A percentile compares a stretch with the other conserved stretches of the same genome.
phyloP scores from a whole-genome alignment of 2,113 vertebrate species.

The Leiothrix lutea region DNA sequence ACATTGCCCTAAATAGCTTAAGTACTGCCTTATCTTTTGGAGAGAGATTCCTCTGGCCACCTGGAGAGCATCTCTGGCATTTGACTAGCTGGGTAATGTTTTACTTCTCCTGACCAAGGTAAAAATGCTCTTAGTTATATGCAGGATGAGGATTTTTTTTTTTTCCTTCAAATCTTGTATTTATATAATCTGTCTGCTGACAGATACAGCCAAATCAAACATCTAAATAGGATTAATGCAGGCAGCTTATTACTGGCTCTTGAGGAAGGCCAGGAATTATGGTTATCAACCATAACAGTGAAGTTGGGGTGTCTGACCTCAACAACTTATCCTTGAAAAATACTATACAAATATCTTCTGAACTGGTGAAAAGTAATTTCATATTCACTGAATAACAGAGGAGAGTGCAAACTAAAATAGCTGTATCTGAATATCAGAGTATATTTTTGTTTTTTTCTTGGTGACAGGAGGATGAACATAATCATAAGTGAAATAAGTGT shows the following conservation, averaged over 20 bases:
- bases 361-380: background rate
- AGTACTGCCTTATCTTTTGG: background rate
- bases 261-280: slow-evolving; percentile 14
- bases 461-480: background rate
- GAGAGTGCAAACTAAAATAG: slow-evolving; percentile 19
- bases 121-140: background rate
- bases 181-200: slow-evolving; percentile 16
- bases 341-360: background rate
- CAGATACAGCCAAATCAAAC: slow-evolving; percentile 33
- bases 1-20: background rate
- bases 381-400: slow-evolving; percentile 24
- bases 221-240: slow-evolving; percentile 45
- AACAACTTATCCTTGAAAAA: slow-evolving; percentile 1
- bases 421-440: slow-evolving; percentile 13
- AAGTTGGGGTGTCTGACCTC: background rate
- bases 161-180: background rate
- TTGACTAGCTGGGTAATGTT: background rate
- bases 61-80: background rate
- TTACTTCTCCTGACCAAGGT: background rate
- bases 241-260: slow-evolving; percentile 28
- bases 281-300: background rate
- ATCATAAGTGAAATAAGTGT: background rate
- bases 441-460: background rate
- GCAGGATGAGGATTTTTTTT: background rate
- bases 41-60: background rate